phyloP scores from a whole-genome alignment of 2,113 vertebrate species.

The Syrrhaptes paradoxus region DNA sequence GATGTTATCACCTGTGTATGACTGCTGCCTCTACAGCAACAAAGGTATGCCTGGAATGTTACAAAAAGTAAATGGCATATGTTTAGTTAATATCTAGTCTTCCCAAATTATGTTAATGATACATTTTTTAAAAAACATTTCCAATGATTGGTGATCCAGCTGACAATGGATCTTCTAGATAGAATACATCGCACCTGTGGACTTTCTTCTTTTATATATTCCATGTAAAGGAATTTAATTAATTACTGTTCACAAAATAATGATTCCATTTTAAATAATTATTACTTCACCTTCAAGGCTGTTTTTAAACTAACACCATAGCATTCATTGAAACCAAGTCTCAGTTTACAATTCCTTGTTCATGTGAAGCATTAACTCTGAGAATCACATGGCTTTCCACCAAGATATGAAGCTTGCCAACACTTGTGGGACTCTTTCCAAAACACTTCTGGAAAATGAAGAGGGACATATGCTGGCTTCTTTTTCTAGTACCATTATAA shows the following conservation, averaged over 20 bases:
- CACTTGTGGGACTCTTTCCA: not conserved
- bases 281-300: not conserved
- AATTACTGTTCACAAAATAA: not conserved
- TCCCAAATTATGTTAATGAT: not conserved
- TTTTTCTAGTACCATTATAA: not conserved
- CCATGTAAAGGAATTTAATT: not conserved
- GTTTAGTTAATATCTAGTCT: not conserved
- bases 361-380: not conserved
- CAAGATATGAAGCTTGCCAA: not conserved
- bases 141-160: not conserved
- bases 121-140: not conserved
- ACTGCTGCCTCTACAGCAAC: not conserved
- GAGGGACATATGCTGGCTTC: rapidly evolving
- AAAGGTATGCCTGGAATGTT: not conserved
- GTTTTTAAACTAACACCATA: not conserved
- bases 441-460: not conserved
- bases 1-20: not conserved
- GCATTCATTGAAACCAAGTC: not conserved
- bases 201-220: not conserved
- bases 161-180: not conserved
- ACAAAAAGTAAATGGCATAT: not conserved
- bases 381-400: not conserved
- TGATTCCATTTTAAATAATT: not conserved
- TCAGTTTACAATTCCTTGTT: not conserved
- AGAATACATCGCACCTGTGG: not conserved